Base-by-base conservation (phyloP, 2,113 vertebrate species). In the Megalops atlanticus region DNA sequence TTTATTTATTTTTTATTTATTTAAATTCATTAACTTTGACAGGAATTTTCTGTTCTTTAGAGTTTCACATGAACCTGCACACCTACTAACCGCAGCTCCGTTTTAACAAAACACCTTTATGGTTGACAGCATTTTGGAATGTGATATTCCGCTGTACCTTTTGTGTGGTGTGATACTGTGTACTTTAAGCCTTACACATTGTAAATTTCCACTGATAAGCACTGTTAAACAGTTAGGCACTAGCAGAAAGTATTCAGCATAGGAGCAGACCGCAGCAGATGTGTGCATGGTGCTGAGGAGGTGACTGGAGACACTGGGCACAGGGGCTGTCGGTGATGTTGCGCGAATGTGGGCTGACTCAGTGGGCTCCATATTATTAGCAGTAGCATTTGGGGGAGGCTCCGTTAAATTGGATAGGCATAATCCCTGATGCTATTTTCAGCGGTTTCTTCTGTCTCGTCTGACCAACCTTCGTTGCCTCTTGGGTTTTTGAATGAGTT, bases 381-480 rank as follows among this genome's bases (percentile, higher is more conserved):
- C 58, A 18, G 4, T 2, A 71, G 92, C 88, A 92, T 91, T 89
- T 90, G 83, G 84, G 75, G 85, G 89, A 90, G 88, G 88, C 88
- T 89, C 85, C 88, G 90, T 91, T 92, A 91, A 92, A 94, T 90
- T 90, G 88, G 90, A 93, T 92, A 92, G 90, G 86, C 89, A 81
- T 91, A 91, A 69, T 91, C 88, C 87, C 81, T 83, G 80, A 80
- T 88, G 91, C 91, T 92, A 92, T 92, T 92, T 91, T 83, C 87
- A 92, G 89, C 83, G 84, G 88, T 93, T 90, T 89, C 83, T 82
- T 84, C 81, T 87, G 87, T 93, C 83, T 91, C 78, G 86, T 87
- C 90, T 87, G 85, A 86, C 80, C 83, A 31, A 74, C 85, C 88
- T 87, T 88, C 92, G 92, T 86, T 86, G 92, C 84, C 85, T 89